A percentile compares a stretch with the other conserved stretches of the same genome.
phyloP scores from a whole-genome alignment of 2,888 invertebrate species.

The Balanococcus diminutus region DNA sequence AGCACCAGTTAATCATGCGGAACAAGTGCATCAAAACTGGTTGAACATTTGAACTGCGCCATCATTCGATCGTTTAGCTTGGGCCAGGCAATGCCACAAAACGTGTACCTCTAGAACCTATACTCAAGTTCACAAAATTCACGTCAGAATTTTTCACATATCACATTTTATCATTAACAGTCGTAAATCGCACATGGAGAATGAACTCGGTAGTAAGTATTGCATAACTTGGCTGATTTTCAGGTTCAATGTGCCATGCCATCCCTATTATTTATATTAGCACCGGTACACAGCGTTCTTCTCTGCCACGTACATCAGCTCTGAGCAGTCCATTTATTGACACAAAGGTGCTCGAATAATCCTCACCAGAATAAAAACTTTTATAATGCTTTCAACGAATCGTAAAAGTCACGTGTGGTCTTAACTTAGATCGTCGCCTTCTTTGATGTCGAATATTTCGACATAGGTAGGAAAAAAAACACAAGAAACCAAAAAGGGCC shows the following conservation, averaged over 20 bases:
- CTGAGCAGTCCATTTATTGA: conserved; percentile 7
- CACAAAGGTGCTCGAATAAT: conserved; percentile 6
- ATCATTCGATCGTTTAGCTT: background rate
- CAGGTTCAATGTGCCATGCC: background rate
- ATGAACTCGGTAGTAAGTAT: background rate
- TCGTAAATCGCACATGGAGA: background rate
- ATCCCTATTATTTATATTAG: background rate
- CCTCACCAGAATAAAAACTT: conserved; percentile 7
- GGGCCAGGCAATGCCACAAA: background rate
- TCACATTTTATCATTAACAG: background rate
- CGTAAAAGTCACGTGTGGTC: conserved; percentile 51
- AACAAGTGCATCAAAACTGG: conserved; percentile 4
- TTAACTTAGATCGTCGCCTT: background rate
- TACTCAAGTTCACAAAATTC: background rate
- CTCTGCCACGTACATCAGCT: background rate
- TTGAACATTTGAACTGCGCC: background rate
- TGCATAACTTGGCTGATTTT: background rate
- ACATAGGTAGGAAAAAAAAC: background rate
- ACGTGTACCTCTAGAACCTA: background rate
- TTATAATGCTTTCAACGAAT: conserved; percentile 36
- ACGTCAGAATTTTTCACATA: background rate
- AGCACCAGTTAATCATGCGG: conserved; percentile 17
- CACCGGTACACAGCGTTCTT: background rate
- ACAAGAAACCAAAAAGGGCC: background rate
- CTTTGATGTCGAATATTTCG: conserved; percentile 31